Evolutionary conservation across 2,113 vertebrate genomes (phyloP).

Genomic region (Phainopepla nitens): DNA sequence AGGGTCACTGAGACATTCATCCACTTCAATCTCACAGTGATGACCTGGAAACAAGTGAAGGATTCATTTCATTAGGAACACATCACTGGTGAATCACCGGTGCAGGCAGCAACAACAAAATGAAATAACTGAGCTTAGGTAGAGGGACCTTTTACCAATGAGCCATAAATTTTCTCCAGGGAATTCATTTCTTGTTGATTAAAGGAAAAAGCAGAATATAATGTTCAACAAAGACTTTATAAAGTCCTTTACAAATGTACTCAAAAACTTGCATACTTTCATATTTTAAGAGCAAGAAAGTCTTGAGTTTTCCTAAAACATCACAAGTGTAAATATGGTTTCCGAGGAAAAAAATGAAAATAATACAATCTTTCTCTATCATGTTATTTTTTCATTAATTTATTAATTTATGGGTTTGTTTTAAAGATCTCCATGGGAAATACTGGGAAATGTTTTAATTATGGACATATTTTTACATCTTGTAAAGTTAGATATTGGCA

Average conservation of each 20-base stretch:
- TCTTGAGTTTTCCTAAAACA: not conserved
- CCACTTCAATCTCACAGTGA: constrained; percentile 78
- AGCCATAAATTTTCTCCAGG: not conserved
- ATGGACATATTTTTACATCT: not conserved
- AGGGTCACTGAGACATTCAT: constrained; percentile 78
- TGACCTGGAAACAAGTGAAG: constrained; percentile 68
- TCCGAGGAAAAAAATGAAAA: not conserved
- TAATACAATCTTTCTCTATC: not conserved
- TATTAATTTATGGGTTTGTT: not conserved
- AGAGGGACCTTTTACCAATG: not conserved
- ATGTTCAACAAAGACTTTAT: not conserved
- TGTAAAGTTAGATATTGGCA: not conserved
- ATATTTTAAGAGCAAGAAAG: not conserved
- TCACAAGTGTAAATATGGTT: not conserved
- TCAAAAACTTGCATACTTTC: not conserved
- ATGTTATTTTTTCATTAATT: not conserved
- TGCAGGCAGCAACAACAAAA: not conserved
- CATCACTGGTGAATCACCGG: not conserved
- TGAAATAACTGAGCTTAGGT: not conserved
- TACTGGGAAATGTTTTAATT: not conserved
- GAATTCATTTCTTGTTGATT: not conserved
- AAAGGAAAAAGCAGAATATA: not conserved
- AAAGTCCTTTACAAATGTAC: not conserved
- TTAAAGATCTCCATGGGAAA: not conserved
- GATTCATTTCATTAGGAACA: constrained; percentile 31